Evolutionary conservation across 1,140 invertebrate species (phyloP).

Genomic region (Coptotermes formosanus): DNA sequence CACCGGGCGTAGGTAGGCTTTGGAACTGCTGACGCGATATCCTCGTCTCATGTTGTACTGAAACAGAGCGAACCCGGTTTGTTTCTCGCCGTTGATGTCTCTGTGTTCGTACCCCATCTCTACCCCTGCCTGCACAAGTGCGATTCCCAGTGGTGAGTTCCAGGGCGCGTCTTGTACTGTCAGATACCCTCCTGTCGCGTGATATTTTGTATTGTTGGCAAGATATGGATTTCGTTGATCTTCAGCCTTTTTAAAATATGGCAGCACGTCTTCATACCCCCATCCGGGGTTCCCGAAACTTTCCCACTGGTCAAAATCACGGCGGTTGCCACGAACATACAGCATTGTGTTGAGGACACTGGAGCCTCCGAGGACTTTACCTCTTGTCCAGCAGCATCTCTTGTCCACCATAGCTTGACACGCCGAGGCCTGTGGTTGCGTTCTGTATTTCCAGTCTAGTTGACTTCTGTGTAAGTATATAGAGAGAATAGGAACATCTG

Average conservation of each 20-base stretch:
- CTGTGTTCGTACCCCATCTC: conserved; percentile 86
- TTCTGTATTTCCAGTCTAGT: conserved; percentile 84
- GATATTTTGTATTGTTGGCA: conserved; percentile 67
- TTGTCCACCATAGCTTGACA: conserved; percentile 81
- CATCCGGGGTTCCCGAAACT: conserved; percentile 79
- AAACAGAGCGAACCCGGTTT: conserved; percentile 77
- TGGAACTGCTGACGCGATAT: conserved; percentile 72
- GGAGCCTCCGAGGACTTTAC: conserved; percentile 83
- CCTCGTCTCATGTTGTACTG: conserved; percentile 81
- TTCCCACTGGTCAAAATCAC: conserved; percentile 90
- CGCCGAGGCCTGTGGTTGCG: conserved; percentile 79
- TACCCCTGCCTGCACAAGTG: conserved; percentile 82
- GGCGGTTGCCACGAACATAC: conserved; percentile 85
- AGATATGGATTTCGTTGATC: conserved; percentile 81
- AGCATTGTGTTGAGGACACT: conserved; percentile 87
- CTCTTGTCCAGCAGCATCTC: conserved; percentile 79
- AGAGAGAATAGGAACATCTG: conserved; percentile 78
- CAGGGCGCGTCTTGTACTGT: conserved; percentile 79
- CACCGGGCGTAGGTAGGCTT: conserved; percentile 77
- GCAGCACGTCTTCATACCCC: conserved; percentile 82
- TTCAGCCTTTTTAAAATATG: conserved; percentile 85
- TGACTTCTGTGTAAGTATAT: conserved; percentile 86
- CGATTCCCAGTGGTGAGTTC: conserved; percentile 75
- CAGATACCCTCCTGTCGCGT: conserved; percentile 71
- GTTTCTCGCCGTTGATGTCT: conserved; percentile 74